Evolutionary conservation across 2,113 vertebrate species (phyloP).

Genomic region (Tamias sibiricus): DNA sequence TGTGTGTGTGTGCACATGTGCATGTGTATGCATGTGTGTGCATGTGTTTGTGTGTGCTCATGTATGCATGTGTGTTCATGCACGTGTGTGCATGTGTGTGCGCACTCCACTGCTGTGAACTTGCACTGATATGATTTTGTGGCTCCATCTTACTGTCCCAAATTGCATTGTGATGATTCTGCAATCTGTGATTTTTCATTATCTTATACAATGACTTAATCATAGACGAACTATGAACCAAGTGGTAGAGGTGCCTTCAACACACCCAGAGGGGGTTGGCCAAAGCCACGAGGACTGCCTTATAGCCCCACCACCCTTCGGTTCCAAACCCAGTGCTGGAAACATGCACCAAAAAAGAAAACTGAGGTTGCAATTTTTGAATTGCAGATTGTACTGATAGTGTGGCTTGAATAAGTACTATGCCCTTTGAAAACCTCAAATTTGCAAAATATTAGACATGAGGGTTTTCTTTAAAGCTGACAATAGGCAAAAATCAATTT

Average conservation of each 20-base stretch:
- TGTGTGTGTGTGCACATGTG: background rate
- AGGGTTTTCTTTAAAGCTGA: background rate
- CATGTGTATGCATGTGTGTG: background rate
- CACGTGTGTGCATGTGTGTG: no score
- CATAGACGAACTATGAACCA: background rate
- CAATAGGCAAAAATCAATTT: background rate
- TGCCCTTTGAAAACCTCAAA: background rate
- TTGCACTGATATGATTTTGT: background rate
- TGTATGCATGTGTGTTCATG: background rate
- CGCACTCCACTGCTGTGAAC: background rate
- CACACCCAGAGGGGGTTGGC: background rate
- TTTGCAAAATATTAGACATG: background rate
- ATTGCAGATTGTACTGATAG: background rate
- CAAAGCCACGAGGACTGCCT: background rate
- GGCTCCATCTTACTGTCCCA: background rate
- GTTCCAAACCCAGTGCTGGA: background rate
- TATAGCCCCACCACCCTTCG: background rate
- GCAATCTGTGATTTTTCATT: background rate
- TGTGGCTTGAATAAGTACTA: background rate
- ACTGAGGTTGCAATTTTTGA: background rate
- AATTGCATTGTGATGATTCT: background rate
- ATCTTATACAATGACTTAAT: background rate
- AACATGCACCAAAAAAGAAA: background rate
- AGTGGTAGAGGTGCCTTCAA: background rate
- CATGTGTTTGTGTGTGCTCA: background rate